Conservation (phyloP, 2,113 vertebrate species). For the Amia ocellicauda region DNA sequence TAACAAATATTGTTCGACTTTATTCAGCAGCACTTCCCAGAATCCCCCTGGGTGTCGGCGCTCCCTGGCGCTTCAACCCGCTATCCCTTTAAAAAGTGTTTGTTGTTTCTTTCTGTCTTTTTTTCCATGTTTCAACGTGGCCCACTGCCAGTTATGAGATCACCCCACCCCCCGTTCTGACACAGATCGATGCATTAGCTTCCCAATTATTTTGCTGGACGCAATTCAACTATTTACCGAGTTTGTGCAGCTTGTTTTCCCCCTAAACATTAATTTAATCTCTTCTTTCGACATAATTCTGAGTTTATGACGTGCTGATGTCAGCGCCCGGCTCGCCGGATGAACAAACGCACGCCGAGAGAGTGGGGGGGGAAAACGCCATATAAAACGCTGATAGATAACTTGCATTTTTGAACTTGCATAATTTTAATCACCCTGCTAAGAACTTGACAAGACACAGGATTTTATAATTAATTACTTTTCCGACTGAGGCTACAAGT, state of each 20-base stretch:
- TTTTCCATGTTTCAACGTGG: constrained; percentile 18
- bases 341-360: neutral
- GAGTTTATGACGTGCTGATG: constrained; percentile 28
- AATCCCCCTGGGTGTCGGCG: too few species aligned
- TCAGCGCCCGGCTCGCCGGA: constrained; percentile 10
- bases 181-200: constrained; percentile 21
- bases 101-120: constrained; percentile 23
- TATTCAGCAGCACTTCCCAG: too few species aligned
- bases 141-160: constrained; percentile 28
- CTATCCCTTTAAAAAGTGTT: constrained; percentile 23
- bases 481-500: neutral
- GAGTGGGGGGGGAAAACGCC: neutral
- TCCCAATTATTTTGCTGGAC: constrained; percentile 8
- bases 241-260: constrained; percentile 29
- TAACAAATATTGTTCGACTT: too few species aligned
- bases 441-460: neutral
- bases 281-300: constrained; percentile 18
- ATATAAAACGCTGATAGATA: constrained; percentile 13
- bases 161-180: constrained; percentile 13
- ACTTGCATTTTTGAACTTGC: neutral
- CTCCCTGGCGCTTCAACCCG: too few species aligned
- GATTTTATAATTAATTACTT: constrained; percentile 10
- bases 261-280: constrained; percentile 34
- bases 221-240: constrained; percentile 26
- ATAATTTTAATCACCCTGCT: constrained; percentile 3